Percentiles rank a stretch among this genome's conserved stretches.
phyloP scores from a whole-genome alignment of 2,113 vertebrate genomes.

The Bothrops jararaca region DNA sequence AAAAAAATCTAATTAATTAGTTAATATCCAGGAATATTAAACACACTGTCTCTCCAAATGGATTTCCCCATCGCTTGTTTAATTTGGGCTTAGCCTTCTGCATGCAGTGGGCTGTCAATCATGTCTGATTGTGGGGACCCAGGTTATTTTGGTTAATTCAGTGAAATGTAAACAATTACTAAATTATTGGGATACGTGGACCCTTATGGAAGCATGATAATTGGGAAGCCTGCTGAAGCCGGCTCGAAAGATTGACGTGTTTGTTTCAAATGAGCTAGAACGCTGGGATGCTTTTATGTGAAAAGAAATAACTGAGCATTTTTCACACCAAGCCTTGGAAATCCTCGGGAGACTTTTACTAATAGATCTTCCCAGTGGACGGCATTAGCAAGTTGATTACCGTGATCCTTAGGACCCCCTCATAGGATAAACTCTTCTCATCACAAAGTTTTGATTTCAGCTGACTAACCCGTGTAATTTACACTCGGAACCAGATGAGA shows the following conservation, averaged over 20 bases:
- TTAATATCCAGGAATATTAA: neutral
- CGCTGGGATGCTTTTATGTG: constrained; percentile 6
- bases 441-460: constrained; percentile 61
- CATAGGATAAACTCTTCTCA: constrained; percentile 61
- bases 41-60: neutral
- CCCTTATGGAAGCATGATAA: neutral
- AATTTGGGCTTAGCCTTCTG: neutral
- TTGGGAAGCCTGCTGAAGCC: neutral
- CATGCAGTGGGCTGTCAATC: neutral
- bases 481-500: constrained; percentile 59
- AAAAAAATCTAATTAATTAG: neutral
- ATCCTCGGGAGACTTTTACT: constrained; percentile 59
- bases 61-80: neutral
- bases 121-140: neutral
- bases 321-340: constrained; percentile 51
- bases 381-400: constrained; percentile 66
- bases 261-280: neutral
- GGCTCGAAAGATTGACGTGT: neutral
- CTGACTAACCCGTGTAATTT: constrained; percentile 66
- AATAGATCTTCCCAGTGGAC: constrained; percentile 64
- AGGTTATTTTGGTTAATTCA: neutral
- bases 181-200: neutral
- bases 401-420: constrained; percentile 61
- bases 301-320: constrained; percentile 29
- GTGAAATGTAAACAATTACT: neutral